Base-by-base conservation (phyloP, 1,140 invertebrate genomes). In the Berghia stephanieae region DNA sequence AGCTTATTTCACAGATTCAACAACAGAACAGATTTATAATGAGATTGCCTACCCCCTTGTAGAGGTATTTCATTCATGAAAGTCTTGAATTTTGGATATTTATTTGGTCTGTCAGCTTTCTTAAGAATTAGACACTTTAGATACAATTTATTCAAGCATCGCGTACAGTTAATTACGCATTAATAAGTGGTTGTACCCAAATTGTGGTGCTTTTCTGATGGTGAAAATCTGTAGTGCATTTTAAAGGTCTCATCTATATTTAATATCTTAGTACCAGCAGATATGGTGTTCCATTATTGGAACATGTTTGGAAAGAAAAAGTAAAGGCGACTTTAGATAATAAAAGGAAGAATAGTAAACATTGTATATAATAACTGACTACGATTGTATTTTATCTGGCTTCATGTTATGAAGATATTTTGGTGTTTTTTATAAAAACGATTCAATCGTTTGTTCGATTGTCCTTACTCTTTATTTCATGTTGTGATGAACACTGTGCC, bases 11-110 rank as follows among this genome's bases (percentile, higher is more conserved):
- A 88, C 87, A 36, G 90, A 93, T 79, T 92, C 92, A 5, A 92
- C 91, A 34, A 93, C 93, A 68, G 93, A 93, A 84, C 90, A 91
- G 77, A 92, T 94, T 52, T 94, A 94, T 86, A 92, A 92, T 83
- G 93, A 94, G 80, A 93, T 93, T 74, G 92, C 92, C 38, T 93
- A 92, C 86, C 92, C 93, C 24, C 84, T 94, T 40, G 92, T 94
- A 77, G 93, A 94, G 90, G 93, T 93, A 73, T 49, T n/a, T 49
- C n/a, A 13, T 10, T 49, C 10, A 49, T 13, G n/a, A 49, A 13
- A 49, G 46, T 49, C 10, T 49, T 13, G 10, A 49, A 10, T 13
- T 49, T 13, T 10, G 46, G 10, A 13, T 13, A 10, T 13, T 49
- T 49, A 49, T 13, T 63, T 63, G 8, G 8, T 16, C 8, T 63